Conservation (phyloP, 2,888 invertebrate genomes). For the Ctena decussata region DNA sequence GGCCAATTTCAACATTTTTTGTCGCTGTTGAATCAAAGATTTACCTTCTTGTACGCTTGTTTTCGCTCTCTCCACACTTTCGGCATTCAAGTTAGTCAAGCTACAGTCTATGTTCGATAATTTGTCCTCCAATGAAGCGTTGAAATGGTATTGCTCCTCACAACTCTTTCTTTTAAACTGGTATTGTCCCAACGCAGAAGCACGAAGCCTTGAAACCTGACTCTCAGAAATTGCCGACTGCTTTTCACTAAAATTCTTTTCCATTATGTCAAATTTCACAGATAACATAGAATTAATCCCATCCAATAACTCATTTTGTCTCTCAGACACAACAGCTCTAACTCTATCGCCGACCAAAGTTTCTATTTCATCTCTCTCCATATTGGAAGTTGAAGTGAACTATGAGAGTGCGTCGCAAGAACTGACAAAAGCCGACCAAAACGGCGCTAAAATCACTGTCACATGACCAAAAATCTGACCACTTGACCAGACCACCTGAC, state of each 20-base stretch:
- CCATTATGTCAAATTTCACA: neutral
- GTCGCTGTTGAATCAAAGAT: neutral
- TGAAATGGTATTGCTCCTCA: slow-evolving; percentile 1
- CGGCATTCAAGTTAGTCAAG: neutral
- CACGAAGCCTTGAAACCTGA: neutral
- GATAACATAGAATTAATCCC: neutral
- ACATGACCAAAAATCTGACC: neutral
- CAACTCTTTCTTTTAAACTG: slow-evolving; percentile 12
- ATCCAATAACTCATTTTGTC: neutral
- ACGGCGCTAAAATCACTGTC: neutral
- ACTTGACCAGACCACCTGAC: neutral
- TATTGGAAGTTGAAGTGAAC: neutral
- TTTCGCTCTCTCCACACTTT: neutral
- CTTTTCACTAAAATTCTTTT: neutral
- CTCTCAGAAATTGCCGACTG: neutral
- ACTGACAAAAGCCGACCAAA: neutral
- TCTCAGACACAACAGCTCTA: neutral
- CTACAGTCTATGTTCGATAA: slow-evolving; percentile 4
- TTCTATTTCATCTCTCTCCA: neutral
- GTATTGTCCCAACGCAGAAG: neutral
- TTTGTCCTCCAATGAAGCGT: neutral
- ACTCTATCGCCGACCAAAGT: neutral
- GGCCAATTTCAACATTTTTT: neutral
- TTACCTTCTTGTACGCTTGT: neutral
- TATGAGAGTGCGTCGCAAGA: neutral